Conservation (phyloP, 2,888 invertebrate species). For the Ennomos erosarius region DNA sequence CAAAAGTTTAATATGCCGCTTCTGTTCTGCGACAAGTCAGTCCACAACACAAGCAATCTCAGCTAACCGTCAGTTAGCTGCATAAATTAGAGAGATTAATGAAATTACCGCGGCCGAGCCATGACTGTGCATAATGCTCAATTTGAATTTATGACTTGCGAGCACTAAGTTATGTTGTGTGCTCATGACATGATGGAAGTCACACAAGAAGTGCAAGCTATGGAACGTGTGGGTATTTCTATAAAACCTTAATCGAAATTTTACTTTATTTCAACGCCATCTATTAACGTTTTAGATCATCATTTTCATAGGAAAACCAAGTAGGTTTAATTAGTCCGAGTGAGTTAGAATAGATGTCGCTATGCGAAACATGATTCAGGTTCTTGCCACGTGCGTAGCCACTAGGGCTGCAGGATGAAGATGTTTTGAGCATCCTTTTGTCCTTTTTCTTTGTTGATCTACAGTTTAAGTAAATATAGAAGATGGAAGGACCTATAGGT, state of each 20-base stretch:
- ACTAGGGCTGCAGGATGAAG: neutral
- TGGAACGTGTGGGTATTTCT: no score
- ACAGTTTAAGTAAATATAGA: no score
- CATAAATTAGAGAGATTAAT: conserved; percentile 62
- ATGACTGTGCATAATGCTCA: conserved; percentile 57
- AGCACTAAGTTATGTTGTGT: conserved; percentile 18
- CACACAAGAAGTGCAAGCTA: no score
- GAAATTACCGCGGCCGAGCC: conserved; percentile 53
- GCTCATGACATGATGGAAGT: conserved; percentile 1
- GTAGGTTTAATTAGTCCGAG: no score
- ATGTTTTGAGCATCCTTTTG: neutral
- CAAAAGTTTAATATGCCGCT: neutral
- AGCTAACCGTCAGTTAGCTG: conserved; percentile 47
- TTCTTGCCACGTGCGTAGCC: no score
- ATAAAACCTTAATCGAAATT: no score
- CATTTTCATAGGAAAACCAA: no score
- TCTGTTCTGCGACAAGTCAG: conserved; percentile 14
- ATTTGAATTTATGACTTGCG: conserved; percentile 55
- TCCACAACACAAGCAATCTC: conserved; percentile 30
- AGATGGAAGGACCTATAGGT: no score
- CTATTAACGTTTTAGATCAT: no score
- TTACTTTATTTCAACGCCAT: no score
- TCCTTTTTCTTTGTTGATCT: neutral
- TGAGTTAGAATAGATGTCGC: no score
- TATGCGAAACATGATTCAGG: no score